These are phyloP conservation scores for Tragulus kanchil DNA, from an alignment of 2,113 vertebrate genomes.

Conservation along the genomic window DNA sequence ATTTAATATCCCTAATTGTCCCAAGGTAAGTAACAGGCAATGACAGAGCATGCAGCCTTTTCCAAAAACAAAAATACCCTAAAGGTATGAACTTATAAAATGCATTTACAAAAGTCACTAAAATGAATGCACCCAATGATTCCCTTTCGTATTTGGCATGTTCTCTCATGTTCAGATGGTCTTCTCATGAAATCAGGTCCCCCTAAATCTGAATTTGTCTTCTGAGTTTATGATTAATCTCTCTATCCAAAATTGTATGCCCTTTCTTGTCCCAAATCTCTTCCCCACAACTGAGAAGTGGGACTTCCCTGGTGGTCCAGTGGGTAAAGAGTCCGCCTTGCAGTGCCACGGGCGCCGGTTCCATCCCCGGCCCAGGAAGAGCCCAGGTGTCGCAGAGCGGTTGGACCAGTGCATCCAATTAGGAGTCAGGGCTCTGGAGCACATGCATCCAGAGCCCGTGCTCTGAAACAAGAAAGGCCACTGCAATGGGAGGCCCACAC, in stretches of 20 bases:
- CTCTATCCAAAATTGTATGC: neutral
- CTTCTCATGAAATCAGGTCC: neutral
- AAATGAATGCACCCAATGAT: neutral
- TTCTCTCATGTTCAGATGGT: neutral
- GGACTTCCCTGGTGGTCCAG: too few species aligned
- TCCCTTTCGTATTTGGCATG: neutral
- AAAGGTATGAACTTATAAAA: slow-evolving; percentile 25
- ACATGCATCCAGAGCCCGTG: too few species aligned
- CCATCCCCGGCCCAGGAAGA: too few species aligned
- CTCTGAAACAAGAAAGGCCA: too few species aligned
- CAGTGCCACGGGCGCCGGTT: too few species aligned
- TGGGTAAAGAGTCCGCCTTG: too few species aligned
- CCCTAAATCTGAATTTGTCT: neutral
- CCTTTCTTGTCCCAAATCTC: neutral
- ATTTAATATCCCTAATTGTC: neutral
- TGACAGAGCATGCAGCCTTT: neutral
- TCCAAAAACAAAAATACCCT: neutral
- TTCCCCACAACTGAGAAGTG: neutral
- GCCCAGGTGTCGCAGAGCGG: too few species aligned
- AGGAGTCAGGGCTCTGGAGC: too few species aligned
- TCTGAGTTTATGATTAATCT: neutral
- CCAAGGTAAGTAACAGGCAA: neutral
- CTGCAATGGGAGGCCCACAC: too few species aligned
- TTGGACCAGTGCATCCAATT: too few species aligned
- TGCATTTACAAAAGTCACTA: neutral